Base-by-base conservation (phyloP, 2,888 invertebrate species). In the Caenorhabditis sp. region DNA sequence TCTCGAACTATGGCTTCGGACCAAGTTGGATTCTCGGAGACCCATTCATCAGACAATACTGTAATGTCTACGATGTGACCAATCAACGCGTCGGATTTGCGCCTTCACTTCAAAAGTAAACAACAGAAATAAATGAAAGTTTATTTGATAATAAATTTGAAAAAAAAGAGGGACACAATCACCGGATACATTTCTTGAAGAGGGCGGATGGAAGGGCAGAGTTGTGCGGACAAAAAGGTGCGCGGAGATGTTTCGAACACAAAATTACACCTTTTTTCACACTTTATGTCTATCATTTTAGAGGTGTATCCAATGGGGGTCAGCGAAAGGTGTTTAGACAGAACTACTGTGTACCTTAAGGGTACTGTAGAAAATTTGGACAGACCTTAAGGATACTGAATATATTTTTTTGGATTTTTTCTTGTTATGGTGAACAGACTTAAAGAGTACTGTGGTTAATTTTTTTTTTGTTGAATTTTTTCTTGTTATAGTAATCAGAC, bases 41-140 rank as follows among this genome's bases (percentile, higher is more conserved):
- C 63, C 69, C 77, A 49, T 77, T 75, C 74, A 74, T 80, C 66
- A 21, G 76, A 63, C 54, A 59, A 58, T 43, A 36, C 63, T 80
- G 80, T 62, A 78, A 78, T 65, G 77, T 77, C 59, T 79, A 78
- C 64, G 81, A 81, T 58, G 73, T 78, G 31, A 76, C 74, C 61
- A 58, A 69, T 24, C 74, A 79, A 61, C 69, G 77, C n/a, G 77
- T 81, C 50, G 81, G 81, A 66, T 81, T 81, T 51, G 78, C 81
- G 43, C 68, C 63, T 43, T 77, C 78, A 6, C 77, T 79, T 51
- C 78, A 81, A 68, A 70, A 77, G 62, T 77, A 74, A 57, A 59
- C n/a, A n/a, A n/a, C n/a, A n/a, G 6, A 36, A 36, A 58, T 14
- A n/a, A n/a, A 19, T 49, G 49, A 26, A 55, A 14, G 8, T 26